phyloP scores from a whole-genome alignment of 2,113 vertebrate species.

The Cottus gobio region DNA sequence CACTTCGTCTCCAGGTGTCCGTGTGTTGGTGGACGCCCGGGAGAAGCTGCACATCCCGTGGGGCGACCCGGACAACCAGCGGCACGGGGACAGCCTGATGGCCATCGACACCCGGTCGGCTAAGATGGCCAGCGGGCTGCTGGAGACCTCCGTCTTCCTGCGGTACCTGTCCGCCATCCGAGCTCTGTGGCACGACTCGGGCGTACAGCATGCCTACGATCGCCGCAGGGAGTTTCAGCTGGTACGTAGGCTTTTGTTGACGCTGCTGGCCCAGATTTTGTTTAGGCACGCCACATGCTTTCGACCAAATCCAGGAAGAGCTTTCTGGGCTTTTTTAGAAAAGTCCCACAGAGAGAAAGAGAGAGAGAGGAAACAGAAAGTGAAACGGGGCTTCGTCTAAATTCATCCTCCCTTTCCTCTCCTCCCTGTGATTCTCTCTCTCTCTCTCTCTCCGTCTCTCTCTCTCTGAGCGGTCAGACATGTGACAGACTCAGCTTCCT shows the following conservation, averaged over 20 bases:
- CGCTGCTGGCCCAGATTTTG: background rate
- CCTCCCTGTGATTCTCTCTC: conserved; percentile 16
- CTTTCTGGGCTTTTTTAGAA: background rate
- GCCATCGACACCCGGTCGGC: conserved; percentile 91
- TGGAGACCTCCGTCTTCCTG: conserved; percentile 89
- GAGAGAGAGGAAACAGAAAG: conserved; percentile 59
- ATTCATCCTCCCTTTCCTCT: conserved; percentile 39
- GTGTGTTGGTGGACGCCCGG: conserved; percentile 95
- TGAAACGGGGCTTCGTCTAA: conserved; percentile 44
- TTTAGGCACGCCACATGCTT: background rate
- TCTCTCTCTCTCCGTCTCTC: background rate
- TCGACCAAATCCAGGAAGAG: background rate
- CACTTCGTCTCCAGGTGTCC: conserved; percentile 83
- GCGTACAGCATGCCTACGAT: conserved; percentile 96
- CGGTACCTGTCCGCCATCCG: conserved; percentile 88
- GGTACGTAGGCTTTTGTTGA: conserved; percentile 82
- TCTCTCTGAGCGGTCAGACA: conserved; percentile 52
- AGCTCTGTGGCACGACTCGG: conserved; percentile 91
- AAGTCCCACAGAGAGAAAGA: background rate
- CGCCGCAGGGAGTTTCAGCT: conserved; percentile 96
- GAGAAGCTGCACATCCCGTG: conserved; percentile 98
- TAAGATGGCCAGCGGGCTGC: conserved; percentile 87
- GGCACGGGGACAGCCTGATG: conserved; percentile 90
- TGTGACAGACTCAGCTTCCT: conserved; percentile 76
- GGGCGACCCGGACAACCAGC: conserved; percentile 91